Percentiles rank a stretch among this genome's conserved stretches.
Evolutionary conservation across 2,113 vertebrate genomes (phyloP).

Genomic region (Brienomyrus longianalis): DNA sequence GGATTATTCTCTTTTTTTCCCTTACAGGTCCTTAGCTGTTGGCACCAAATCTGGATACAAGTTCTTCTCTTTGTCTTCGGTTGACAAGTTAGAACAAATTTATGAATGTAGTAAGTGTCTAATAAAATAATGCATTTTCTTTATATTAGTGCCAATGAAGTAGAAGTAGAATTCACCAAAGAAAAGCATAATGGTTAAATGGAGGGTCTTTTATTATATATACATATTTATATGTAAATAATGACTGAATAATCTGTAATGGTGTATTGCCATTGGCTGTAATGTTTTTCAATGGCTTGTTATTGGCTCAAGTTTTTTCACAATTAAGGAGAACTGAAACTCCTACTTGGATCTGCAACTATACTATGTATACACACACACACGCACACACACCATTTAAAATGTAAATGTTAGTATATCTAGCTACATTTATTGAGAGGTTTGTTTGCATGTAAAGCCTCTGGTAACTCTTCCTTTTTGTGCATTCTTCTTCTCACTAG

Average conservation of each 20-base stretch:
- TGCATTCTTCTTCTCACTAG: constrained; percentile 43
- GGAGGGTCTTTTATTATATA: background rate
- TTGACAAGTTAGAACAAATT: constrained; percentile 99
- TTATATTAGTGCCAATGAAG: background rate
- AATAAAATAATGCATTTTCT: background rate
- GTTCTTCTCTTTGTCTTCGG: constrained; percentile 95
- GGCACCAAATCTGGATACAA: constrained; percentile 98
- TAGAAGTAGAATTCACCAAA: background rate
- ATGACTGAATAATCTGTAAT: background rate
- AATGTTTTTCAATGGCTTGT: background rate
- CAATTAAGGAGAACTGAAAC: background rate
- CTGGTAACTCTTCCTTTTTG: background rate
- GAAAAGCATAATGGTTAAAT: background rate
- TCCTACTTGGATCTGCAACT: background rate
- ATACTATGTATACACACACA: background rate
- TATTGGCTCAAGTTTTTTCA: background rate
- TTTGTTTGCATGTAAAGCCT: background rate
- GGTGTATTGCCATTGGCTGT: background rate
- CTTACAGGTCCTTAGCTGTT: constrained; percentile 86
- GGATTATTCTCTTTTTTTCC: constrained; percentile 10
- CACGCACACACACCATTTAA: background rate
- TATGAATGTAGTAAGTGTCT: constrained; percentile 96
- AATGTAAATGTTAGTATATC: background rate
- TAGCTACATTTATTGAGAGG: background rate
- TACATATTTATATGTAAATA: background rate